Evolutionary conservation across 2,797 vertebrate genomes (phyloP).

Genomic region (Todus mexicanus): DNA sequence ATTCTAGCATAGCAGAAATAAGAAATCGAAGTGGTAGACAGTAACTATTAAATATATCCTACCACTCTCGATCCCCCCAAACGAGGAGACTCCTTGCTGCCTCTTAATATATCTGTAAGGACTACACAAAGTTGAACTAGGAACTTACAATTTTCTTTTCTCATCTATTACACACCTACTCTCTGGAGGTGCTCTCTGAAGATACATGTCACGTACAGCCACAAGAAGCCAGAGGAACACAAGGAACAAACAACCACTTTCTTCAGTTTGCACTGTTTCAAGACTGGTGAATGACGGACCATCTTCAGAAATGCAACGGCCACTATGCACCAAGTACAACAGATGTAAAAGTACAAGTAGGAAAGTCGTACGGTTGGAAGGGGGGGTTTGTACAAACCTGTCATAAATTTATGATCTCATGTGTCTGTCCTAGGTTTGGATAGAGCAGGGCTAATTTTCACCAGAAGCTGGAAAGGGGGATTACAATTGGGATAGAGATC

Average conservation of each 20-base stretch:
- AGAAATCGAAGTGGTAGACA: neutral
- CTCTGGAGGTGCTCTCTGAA: neutral
- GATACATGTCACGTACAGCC: neutral
- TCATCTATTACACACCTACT: neutral
- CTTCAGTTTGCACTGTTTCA: neutral
- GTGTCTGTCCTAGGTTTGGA: no score
- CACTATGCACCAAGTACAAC: neutral
- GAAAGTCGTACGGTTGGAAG: no score
- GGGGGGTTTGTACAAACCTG: neutral
- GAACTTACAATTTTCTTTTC: neutral
- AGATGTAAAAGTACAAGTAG: neutral
- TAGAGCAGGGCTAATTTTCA: no score
- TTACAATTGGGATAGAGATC: no score
- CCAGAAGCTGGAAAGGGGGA: no score
- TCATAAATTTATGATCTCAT: neutral
- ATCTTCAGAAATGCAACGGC: neutral
- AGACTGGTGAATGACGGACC: neutral
- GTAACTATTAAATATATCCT: neutral
- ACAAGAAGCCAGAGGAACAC: neutral
- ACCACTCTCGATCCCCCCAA: rapidly evolving
- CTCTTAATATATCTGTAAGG: neutral
- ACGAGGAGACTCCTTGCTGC: neutral
- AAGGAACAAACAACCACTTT: neutral
- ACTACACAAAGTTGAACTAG: neutral
- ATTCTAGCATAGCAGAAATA: neutral